Conservation (phyloP, 2,113 vertebrate genomes). For the Cochlearius cochlearius region DNA sequence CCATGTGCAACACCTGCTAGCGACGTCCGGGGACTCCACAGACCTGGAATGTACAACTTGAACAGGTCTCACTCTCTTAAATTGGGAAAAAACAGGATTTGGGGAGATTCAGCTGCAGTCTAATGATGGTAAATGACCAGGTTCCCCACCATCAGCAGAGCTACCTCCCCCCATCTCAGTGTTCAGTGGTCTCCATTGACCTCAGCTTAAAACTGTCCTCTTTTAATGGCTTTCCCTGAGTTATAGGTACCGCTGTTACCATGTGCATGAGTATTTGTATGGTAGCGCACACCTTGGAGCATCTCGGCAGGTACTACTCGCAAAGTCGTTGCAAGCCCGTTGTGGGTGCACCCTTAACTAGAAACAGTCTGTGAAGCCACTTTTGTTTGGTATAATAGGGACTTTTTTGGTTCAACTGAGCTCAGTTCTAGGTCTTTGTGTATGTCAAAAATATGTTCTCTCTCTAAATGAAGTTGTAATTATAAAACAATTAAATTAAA, state of each 20-base stretch:
- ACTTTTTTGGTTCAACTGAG: background rate
- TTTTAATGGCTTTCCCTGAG: background rate
- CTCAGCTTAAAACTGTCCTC: background rate
- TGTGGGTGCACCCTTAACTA: background rate
- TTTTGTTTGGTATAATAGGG: background rate
- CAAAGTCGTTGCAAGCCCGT: background rate
- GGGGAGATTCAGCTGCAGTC: background rate
- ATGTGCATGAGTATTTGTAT: background rate
- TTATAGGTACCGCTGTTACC: background rate
- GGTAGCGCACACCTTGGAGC: background rate
- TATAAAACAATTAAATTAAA: background rate
- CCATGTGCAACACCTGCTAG: background rate
- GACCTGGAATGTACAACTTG: background rate
- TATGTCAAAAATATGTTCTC: background rate
- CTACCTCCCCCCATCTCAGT: background rate
- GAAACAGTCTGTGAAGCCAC: background rate
- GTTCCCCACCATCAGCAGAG: background rate
- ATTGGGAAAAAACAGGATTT: background rate
- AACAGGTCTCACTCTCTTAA: background rate
- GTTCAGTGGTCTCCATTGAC: background rate
- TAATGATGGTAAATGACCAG: background rate
- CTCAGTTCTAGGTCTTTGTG: background rate
- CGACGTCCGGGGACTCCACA: background rate
- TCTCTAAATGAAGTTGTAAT: background rate
- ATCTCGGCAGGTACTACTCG: background rate